phyloP scores from a whole-genome alignment of 2,888 invertebrate genomes.

The Fissipunctia ypsillon region DNA sequence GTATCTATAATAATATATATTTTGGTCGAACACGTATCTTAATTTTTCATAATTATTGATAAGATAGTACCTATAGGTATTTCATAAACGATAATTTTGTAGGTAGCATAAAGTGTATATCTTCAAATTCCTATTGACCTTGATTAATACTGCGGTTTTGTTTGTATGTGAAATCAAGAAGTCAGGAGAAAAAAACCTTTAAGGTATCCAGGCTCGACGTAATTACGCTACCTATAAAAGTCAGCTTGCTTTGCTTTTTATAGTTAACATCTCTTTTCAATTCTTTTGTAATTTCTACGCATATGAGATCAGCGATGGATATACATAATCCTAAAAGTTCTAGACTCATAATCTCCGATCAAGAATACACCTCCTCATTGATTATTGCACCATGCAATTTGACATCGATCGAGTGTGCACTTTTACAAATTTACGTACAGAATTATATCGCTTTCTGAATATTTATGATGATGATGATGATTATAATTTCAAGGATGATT shows the following conservation, averaged over 20 bases:
- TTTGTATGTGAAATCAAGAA: slow-evolving; percentile 25
- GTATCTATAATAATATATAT: slow-evolving; percentile 57
- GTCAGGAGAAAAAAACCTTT: neutral
- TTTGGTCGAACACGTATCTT: slow-evolving; percentile 60
- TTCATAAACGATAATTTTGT: slow-evolving; percentile 29
- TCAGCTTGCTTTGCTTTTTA: neutral
- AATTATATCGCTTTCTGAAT: neutral
- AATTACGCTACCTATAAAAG: neutral
- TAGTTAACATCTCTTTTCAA: neutral
- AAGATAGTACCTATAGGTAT: slow-evolving; percentile 46
- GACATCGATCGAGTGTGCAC: neutral
- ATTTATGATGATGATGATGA: slow-evolving; percentile 5
- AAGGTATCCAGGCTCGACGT: neutral
- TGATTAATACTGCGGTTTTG: slow-evolving; percentile 5
- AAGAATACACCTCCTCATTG: neutral
- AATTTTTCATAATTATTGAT: slow-evolving; percentile 46
- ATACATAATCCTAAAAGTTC: neutral
- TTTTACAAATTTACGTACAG: neutral
- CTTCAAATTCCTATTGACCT: slow-evolving; percentile 21
- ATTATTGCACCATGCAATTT: neutral
- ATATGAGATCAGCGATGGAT: slow-evolving; percentile 26
- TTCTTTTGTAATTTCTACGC: neutral
- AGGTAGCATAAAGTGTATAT: slow-evolving; percentile 23
- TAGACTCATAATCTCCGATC: neutral
- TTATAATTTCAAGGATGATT: slow-evolving; percentile 1